Percentiles rank a stretch among this genome's conserved stretches.
Conservation (phyloP, 2,113 vertebrate species). For the Micronisus gabar region DNA sequence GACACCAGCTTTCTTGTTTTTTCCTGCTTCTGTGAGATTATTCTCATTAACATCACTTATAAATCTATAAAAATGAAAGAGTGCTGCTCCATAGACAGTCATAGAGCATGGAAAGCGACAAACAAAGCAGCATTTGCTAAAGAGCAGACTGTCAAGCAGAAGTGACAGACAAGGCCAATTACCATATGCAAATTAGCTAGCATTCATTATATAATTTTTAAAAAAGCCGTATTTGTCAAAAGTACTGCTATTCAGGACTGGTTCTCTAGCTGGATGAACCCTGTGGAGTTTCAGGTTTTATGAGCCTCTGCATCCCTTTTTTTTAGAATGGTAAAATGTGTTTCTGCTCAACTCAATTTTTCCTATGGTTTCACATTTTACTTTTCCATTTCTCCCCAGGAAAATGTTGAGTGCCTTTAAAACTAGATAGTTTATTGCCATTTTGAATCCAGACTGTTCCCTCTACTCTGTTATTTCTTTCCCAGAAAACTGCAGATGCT, state of each 20-base stretch:
- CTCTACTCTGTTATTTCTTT: background rate
- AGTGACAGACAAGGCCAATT: slow-evolving; percentile 51
- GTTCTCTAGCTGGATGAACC: background rate
- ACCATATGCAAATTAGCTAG: slow-evolving; percentile 14
- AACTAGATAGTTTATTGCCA: background rate
- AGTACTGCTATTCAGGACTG: background rate
- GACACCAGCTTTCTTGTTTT: background rate
- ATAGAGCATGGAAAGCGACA: background rate
- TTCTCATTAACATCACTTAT: slow-evolving; percentile 11
- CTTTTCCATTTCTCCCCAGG: background rate
- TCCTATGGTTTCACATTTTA: background rate
- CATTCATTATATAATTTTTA: background rate
- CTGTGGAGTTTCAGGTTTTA: background rate
- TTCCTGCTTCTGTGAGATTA: background rate
- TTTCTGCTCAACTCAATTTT: background rate
- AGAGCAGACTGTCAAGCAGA: slow-evolving; percentile 31
- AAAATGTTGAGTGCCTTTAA: background rate
- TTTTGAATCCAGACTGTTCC: background rate
- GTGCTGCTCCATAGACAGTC: background rate
- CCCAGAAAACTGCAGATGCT: background rate
- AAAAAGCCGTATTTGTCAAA: background rate
- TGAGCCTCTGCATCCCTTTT: background rate
- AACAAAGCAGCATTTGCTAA: slow-evolving; percentile 1
- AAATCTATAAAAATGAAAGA: slow-evolving; percentile 30
- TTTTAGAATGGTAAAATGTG: background rate